phyloP scores from a whole-genome alignment of 2,888 invertebrate genomes.

The Caenorhabditis doughertyi region DNA sequence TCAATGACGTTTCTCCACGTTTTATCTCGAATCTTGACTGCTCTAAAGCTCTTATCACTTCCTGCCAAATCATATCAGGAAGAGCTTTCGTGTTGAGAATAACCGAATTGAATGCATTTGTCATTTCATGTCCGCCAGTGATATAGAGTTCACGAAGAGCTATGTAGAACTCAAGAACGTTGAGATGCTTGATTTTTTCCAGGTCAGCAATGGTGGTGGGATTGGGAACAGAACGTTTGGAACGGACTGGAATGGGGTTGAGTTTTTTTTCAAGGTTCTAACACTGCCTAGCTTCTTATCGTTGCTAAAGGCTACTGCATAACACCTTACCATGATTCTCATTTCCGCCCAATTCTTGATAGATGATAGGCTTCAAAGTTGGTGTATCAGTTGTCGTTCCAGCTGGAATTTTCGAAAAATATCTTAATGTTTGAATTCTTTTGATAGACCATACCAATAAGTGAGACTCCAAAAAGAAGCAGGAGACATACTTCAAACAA shows the following conservation, averaged over 20 bases:
- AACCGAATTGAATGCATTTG: background rate
- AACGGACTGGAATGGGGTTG: background rate
- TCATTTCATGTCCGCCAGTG: background rate
- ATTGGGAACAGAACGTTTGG: background rate
- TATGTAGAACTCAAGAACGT: constrained; percentile 15
- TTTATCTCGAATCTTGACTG: constrained; percentile 1
- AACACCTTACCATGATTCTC: too few species aligned
- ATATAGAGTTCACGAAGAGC: constrained; percentile 21
- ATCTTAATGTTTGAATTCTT: too few species aligned
- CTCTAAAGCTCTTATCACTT: background rate
- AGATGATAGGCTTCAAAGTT: too few species aligned
- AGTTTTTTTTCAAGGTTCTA: too few species aligned
- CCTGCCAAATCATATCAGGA: background rate
- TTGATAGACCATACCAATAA: too few species aligned
- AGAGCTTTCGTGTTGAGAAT: background rate
- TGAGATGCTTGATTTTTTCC: background rate
- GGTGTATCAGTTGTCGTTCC: too few species aligned
- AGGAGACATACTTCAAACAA: too few species aligned
- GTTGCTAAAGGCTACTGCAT: too few species aligned
- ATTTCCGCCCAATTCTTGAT: too few species aligned
- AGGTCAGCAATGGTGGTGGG: background rate
- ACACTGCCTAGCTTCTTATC: too few species aligned
- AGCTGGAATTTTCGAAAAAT: too few species aligned
- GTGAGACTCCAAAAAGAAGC: too few species aligned
- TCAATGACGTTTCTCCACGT: constrained; percentile 7